phyloP scores from a whole-genome alignment of 2,888 invertebrate species.

The Amphipoea oculea region DNA sequence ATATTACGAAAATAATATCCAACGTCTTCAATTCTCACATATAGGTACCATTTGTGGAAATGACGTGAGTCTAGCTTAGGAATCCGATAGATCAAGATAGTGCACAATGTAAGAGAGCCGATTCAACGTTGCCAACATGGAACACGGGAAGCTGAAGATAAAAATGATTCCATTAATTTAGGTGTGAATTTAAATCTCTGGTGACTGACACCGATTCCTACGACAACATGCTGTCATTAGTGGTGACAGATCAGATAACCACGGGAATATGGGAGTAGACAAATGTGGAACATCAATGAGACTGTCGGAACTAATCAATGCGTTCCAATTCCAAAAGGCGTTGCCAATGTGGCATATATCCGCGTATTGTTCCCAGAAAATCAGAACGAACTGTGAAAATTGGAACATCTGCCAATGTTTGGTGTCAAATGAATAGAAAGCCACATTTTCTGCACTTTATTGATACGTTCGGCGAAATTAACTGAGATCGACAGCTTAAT shows the following conservation, averaged over 20 bases:
- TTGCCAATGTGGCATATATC: conserved; percentile 39
- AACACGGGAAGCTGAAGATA: background rate
- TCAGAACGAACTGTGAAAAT: conserved; percentile 40
- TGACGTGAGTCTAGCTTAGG: background rate
- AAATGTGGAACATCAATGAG: conserved; percentile 26
- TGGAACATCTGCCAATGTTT: conserved; percentile 31
- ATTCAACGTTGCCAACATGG: background rate
- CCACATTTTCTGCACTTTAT: conserved; percentile 20
- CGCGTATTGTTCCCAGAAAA: conserved; percentile 54
- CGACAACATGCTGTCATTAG: background rate
- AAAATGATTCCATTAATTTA: background rate
- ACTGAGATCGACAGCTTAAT: conserved; percentile 35
- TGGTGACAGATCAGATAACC: background rate
- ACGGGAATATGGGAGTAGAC: background rate
- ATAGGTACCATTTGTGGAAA: background rate
- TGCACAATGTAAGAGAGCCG: background rate
- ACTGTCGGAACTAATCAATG: conserved; percentile 52
- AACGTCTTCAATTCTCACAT: background rate
- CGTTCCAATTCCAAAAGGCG: conserved; percentile 50
- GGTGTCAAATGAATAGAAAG: conserved; percentile 47
- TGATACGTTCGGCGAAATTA: conserved; percentile 36
- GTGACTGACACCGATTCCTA: background rate
- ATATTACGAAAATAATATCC: conserved; percentile 10
- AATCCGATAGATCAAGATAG: background rate
- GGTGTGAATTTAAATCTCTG: conserved; percentile 2